Base-by-base conservation (phyloP, 2,113 vertebrate genomes). In the Hippocampus barbouri region DNA sequence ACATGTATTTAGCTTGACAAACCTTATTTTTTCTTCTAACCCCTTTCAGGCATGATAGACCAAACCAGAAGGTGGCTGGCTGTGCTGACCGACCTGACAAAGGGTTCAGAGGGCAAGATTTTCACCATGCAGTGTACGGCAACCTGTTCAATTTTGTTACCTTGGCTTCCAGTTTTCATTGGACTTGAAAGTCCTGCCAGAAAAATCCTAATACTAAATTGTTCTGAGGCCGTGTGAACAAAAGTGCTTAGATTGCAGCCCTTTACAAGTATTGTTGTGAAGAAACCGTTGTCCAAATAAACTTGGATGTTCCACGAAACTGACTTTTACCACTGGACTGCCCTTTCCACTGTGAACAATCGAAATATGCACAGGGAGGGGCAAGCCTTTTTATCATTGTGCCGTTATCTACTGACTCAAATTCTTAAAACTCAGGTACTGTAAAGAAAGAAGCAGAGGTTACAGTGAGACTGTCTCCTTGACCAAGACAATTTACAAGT, bases 401-500 rank as follows among this genome's bases (percentile, higher is more conserved):
- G 59, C 59, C 15, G 2, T 61, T 61, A 49, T 71, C 74, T 56
- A 49, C 79, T 64, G 73, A 71, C 53, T 53, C 49, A 34, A 67
- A 49, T 69, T 75, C 69, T 86, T 86, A 72, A 88, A 89, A 84
- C 92, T 93, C 91, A 91, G 59, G 59, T 61, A 61, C 59, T 91
- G 81, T 87, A 84, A 83, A 49, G 59, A 34, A 34, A 15, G 27
- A 75, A 85, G 5, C 34, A 38, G 79, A 84, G 80, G 86, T 83
- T 89, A 88, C 86, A 79, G 76, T 72, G 72, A 75, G 82, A 84
- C 75, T 63, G 70, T 84, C 80, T 69, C 74, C 69, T 62, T 59
- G 43, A 70, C 61, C 77, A 69, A 30, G 66, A 79, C 75, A 56
- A 75, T 76, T 85, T 75, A 78, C 80, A 77, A 84, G 64, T 80